Evolutionary conservation across 2,797 vertebrate species (phyloP).

Genomic region (Numenius phaeopus): DNA sequence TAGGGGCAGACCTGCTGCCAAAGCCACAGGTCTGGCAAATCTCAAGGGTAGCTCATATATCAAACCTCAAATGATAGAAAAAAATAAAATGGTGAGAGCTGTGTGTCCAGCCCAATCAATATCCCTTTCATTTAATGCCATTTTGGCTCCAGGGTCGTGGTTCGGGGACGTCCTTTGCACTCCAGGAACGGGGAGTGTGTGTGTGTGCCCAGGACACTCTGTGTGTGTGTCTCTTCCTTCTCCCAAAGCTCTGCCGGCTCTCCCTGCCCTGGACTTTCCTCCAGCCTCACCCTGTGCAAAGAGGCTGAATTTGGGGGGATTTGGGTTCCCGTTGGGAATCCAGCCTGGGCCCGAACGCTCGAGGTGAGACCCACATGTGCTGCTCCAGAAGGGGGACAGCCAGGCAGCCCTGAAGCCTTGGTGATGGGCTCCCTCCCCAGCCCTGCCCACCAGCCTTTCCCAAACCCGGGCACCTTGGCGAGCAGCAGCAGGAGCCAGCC

Average conservation of each 20-base stretch:
- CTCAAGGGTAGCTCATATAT: not conserved
- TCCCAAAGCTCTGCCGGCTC: not conserved
- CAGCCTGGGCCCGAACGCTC: rapidly evolving
- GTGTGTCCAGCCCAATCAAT: not conserved
- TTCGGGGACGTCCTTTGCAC: not conserved
- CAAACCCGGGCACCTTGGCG: rapidly evolving
- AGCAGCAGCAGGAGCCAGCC: not conserved
- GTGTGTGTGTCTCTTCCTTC: not conserved
- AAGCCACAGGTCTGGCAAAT: not conserved
- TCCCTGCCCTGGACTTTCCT: not conserved
- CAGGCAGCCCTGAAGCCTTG: rapidly evolving
- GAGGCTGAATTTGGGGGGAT: not conserved
- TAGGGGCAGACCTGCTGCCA: not conserved
- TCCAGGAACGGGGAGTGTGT: not conserved
- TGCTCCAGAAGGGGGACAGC: not conserved
- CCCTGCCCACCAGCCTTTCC: not conserved
- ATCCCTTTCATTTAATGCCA: not conserved
- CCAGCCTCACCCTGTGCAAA: not conserved
- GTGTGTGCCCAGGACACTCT: rapidly evolving
- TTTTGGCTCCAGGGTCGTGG: not conserved
- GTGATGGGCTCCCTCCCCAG: not conserved
- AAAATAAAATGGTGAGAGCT: not conserved
- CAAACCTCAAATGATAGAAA: not conserved
- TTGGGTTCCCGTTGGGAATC: too few species aligned
- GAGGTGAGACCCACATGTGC: rapidly evolving